phyloP scores from a whole-genome alignment of 1,140 invertebrate species.

The Drosophila yakuba region DNA sequence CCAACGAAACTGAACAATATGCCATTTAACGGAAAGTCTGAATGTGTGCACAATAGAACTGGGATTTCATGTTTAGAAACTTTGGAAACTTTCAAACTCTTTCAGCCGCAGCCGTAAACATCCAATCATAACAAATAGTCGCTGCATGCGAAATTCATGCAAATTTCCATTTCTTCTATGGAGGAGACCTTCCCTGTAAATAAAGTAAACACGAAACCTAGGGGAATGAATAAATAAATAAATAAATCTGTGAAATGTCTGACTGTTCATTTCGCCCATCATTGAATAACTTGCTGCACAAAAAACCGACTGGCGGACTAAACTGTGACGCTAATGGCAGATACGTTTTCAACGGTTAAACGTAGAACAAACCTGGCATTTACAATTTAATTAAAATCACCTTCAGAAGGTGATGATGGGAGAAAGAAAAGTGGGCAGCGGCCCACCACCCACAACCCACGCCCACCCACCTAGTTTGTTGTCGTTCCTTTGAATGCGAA shows the following conservation, averaged over 20 bases:
- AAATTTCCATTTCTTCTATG: constrained; percentile 29
- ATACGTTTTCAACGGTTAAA: constrained; percentile 37
- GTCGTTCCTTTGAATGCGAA: constrained; percentile 35
- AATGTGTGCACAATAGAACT: constrained; percentile 8
- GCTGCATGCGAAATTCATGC: constrained; percentile 53
- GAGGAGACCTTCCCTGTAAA: not conserved
- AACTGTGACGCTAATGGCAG: constrained; percentile 44
- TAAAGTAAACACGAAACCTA: constrained; percentile 15
- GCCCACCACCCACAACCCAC: not conserved
- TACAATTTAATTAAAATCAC: constrained; percentile 78
- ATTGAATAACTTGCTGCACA: constrained; percentile 20
- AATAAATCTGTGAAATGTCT: constrained; percentile 14
- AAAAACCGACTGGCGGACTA: not conserved
- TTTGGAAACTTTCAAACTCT: constrained; percentile 40
- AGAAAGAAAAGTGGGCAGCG: not conserved
- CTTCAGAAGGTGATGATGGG: constrained; percentile 56
- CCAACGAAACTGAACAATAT: constrained; percentile 14
- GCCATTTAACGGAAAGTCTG: constrained; percentile 15
- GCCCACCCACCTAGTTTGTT: constrained; percentile 1
- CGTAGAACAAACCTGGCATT: constrained; percentile 31
- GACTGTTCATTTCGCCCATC: constrained; percentile 16
- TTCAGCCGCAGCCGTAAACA: constrained; percentile 44
- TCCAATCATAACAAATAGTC: constrained; percentile 17
- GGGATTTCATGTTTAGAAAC: constrained; percentile 2
- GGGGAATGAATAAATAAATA: constrained; percentile 9